Base-by-base conservation (phyloP, 2,797 vertebrate genomes). In the Poecilia gillii region DNA sequence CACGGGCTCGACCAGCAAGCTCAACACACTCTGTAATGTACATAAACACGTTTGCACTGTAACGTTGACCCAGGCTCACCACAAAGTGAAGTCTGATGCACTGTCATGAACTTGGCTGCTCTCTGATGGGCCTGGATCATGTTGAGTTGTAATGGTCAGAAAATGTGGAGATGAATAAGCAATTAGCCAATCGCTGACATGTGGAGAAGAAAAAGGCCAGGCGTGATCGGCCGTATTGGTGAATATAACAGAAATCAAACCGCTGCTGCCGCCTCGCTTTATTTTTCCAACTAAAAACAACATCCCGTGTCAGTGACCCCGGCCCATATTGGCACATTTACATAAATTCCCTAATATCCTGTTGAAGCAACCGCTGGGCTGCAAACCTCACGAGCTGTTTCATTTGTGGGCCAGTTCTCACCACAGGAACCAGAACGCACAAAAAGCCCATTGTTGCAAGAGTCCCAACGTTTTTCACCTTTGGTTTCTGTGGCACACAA, bases 271-370 rank as follows among this genome's bases (percentile, higher is more conserved):
- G 4, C 70, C 75, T 73, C 20, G 49, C 72, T 81, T 81, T 88
- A 80, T 92, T 91, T 91, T 85, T 77, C 72, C 83, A 90, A 80
- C 82, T 83, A 92, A 88, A 92, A 88, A 87, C 88, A 92, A 85
- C 90, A 90, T 92, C 89, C 90, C 90, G 87, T 82, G 83, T 77
- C 79, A 68, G 66, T 84, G 88, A 86, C 85, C 88, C 82, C 76
- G 51, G 66, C 80, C 82, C 28, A 49, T 75, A 85, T 90, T 73
- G 84, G 85, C 73, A 85, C 89, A 89, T 91, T 88, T 85, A 86
- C 88, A 91, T 90, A 86, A 82, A 90, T 85, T 84, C 87, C 78
- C 79, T 79, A 88, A 87, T 93, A 89, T 92, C 89, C 90, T 91
- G 90, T 85, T 81, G 47, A 68, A 72, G 73, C 70, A 78, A 83